These are phyloP conservation scores for Altica lythri DNA, from an alignment of 2,888 invertebrate genomes.

Conservation along the genomic window DNA sequence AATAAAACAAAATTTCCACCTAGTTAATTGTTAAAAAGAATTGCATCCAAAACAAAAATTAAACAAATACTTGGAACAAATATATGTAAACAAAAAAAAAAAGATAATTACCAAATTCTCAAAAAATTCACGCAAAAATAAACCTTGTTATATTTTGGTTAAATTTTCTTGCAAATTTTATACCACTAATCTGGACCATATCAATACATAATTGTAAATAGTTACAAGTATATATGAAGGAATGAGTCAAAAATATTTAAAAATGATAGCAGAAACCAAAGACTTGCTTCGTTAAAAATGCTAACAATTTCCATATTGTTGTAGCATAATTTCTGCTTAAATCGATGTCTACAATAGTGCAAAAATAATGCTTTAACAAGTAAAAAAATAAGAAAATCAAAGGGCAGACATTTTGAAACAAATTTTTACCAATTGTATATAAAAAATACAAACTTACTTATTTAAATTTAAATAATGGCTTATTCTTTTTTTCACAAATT, in stretches of 20 bases:
- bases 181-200: not conserved
- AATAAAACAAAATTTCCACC: conserved; percentile 25
- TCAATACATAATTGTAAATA: conserved; percentile 1
- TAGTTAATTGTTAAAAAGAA: conserved; percentile 17
- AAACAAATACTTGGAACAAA: no score
- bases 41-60: not conserved
- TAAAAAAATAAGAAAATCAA: no score
- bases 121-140: conserved; percentile 1
- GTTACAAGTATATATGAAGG: not conserved
- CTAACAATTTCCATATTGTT: not conserved
- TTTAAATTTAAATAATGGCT: no score
- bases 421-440: no score
- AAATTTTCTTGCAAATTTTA: not conserved
- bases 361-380: no score
- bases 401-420: no score
- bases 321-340: no score
- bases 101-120: conserved; percentile 2
- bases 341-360: no score
- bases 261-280: conserved; percentile 4
- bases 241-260: not conserved
- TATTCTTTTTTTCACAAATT: no score
- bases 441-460: no score
- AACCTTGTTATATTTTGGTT: not conserved
- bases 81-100: no score
- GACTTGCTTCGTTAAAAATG: not conserved